Base-by-base conservation (phyloP, 1,140 invertebrate genomes). In the Ctenoplectra terminalis region DNA sequence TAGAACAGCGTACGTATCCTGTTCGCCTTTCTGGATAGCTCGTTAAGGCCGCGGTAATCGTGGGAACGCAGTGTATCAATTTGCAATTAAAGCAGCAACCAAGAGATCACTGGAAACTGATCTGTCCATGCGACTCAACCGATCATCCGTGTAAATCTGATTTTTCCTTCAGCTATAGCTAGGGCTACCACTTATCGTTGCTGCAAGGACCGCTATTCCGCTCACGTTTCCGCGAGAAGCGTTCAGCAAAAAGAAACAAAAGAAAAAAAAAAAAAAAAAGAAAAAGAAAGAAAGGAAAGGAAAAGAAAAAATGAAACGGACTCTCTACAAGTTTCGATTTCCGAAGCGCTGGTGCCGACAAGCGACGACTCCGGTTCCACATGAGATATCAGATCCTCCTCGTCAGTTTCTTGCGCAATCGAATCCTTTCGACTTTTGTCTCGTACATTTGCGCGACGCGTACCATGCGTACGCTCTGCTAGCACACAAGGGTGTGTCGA, bases 321-420 rank as follows among this genome's bases (percentile, higher is more conserved):
- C 29, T 43, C 23, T 58, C 29, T 6, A 37, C 54, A 66, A 71
- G 75, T 37, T 70, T 54, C 56, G 58, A 73, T 80, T 80, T 72
- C 77, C 31, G 50, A 73, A 80, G 58, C 46, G 31, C 46, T 43
- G 26, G 9, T 50, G 29, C 31, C 46, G n/a, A 3, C 15, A 5
- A 56, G 17, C 37, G 11, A 63, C 56, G 52, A 37, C 54, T 46
- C 58, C 77, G 46, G 69, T 73, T 80, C 67, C 58, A 71, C 40
- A 31, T 23, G 20, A 6, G 34, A 34, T 29, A 64, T 29, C 48
- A 8, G 56, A 43, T 52, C 71, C 20, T 66, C 29, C 23, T 75
- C 48, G 26, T 50, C 46, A 46, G 13, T 43, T 82, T 75, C 61
- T 75, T 77, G 73, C 64, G 64, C 64, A 82, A 82, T 67, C 73